These are phyloP conservation scores for Sebastes vulpes DNA, from an alignment of 2,797 vertebrate species.

Conservation along the genomic window DNA sequence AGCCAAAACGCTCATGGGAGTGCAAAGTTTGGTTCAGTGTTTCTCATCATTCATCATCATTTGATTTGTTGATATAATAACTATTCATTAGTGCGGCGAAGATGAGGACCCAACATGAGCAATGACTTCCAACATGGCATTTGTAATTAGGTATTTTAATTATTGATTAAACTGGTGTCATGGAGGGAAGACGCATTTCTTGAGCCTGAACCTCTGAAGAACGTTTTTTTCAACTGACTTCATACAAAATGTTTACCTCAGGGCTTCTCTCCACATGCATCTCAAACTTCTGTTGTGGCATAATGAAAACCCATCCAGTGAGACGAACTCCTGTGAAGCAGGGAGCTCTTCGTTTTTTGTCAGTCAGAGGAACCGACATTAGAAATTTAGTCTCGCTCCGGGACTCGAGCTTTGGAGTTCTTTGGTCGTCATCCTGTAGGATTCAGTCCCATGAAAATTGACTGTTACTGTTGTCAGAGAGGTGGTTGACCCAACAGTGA, in stretches of 20 bases:
- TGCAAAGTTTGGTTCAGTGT: neutral
- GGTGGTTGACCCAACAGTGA: conserved; percentile 13
- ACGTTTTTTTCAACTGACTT: neutral
- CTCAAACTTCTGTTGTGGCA: conserved; percentile 7
- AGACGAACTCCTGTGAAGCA: conserved; percentile 19
- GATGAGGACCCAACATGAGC: neutral
- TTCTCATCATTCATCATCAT: neutral
- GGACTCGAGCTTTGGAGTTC: neutral
- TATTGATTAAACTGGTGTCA: neutral
- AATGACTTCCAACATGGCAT: neutral
- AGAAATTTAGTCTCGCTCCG: neutral
- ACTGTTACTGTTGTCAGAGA: neutral
- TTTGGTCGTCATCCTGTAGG: neutral
- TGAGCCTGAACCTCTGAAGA: neutral
- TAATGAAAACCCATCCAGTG: conserved; percentile 13
- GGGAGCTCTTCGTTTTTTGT: conserved; percentile 2
- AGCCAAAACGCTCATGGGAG: neutral
- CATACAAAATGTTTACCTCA: neutral
- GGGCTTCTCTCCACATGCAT: neutral
- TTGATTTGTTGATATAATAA: neutral
- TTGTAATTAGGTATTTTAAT: neutral
- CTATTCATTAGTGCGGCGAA: neutral
- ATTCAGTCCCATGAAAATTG: conserved; percentile 17
- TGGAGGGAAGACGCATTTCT: neutral
- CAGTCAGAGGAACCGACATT: neutral